Evolutionary conservation across 1,140 invertebrate species (phyloP).

Genomic region (Cherax quadricarinatus): DNA sequence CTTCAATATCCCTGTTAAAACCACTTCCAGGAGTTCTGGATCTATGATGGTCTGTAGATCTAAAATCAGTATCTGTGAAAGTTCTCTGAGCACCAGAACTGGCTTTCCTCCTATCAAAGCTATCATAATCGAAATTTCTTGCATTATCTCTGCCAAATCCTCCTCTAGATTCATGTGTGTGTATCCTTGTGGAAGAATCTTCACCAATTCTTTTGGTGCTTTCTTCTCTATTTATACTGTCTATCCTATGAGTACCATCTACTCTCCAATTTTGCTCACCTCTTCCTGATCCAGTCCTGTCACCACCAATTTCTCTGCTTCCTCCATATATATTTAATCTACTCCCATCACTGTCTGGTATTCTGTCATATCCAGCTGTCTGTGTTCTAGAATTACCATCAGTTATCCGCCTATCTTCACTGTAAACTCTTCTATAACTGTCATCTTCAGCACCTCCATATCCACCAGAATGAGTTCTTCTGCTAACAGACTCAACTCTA

Average conservation of each 20-base stretch:
- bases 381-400: constrained; percentile 38
- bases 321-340: not conserved
- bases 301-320: not conserved
- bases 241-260: constrained; percentile 9
- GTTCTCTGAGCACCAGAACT: not conserved
- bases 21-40: not conserved
- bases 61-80: not conserved
- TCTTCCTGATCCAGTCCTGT: constrained; percentile 5
- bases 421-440: constrained; percentile 11
- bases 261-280: not conserved
- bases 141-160: not conserved
- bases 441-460: not conserved
- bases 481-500: not conserved
- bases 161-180: not conserved
- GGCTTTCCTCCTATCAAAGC: not conserved
- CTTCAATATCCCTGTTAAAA: not conserved
- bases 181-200: not conserved
- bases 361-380: not conserved
- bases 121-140: not conserved
- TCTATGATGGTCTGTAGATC: not conserved
- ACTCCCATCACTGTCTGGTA: not conserved
- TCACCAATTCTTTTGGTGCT: not conserved
- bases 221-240: not conserved
- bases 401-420: constrained; percentile 29
- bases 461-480: constrained; percentile 15